phyloP scores from a whole-genome alignment of 2,797 vertebrate species.

The Anomalospiza imberbis region DNA sequence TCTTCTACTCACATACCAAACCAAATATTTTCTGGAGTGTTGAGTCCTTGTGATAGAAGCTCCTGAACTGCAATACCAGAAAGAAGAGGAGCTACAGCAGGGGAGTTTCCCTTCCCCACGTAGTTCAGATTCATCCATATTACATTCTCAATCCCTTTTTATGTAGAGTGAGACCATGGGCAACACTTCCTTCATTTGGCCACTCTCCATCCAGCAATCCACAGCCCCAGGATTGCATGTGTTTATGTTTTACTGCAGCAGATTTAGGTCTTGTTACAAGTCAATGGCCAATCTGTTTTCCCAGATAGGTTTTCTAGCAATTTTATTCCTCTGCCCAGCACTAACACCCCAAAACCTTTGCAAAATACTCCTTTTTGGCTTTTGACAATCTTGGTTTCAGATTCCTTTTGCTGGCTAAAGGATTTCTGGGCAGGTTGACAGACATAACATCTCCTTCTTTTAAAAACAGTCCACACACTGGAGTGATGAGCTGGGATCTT shows the following conservation, averaged over 20 bases:
- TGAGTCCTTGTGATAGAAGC: neutral
- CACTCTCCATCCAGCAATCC: neutral
- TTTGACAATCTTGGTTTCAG: conserved; percentile 1
- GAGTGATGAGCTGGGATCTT: neutral
- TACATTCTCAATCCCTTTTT: neutral
- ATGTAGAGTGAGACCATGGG: neutral
- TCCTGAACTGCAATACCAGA: neutral
- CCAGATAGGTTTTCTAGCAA: neutral
- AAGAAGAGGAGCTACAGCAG: neutral
- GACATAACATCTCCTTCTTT: conserved; percentile 33
- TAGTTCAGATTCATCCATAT: neutral
- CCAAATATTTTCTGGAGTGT: neutral
- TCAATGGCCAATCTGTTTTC: neutral
- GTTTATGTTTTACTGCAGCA: neutral
- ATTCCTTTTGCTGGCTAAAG: neutral
- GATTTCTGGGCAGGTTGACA: conserved; percentile 45
- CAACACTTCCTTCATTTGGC: neutral
- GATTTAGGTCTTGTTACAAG: neutral
- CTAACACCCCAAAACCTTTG: neutral
- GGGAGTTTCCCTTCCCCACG: neutral
- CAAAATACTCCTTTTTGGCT: neutral
- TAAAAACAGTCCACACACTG: neutral
- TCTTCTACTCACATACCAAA: neutral
- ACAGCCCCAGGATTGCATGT: neutral
- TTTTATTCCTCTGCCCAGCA: neutral